These are phyloP conservation scores for Apamea crenata DNA, from an alignment of 2,888 invertebrate genomes.

Conservation along the genomic window DNA sequence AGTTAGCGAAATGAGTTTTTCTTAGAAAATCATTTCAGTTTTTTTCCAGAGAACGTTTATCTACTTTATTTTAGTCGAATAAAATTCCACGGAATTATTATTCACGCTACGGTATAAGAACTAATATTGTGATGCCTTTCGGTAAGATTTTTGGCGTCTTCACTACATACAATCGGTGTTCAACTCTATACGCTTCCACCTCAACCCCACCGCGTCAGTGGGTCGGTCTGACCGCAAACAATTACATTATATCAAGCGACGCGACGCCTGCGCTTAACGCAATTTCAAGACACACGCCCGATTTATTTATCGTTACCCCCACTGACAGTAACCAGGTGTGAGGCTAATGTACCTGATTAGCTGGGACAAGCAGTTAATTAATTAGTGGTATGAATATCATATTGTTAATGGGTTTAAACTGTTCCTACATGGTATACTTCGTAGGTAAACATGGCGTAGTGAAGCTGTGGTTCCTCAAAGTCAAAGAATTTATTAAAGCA, in stretches of 20 bases:
- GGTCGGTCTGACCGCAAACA: conserved; percentile 76
- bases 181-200: not conserved
- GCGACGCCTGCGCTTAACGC: conserved; percentile 73
- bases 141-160: not conserved
- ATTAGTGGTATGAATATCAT: conserved; percentile 3
- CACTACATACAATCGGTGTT: not conserved
- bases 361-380: conserved; percentile 12
- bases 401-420: not conserved
- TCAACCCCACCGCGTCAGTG: conserved; percentile 30
- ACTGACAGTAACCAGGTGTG: conserved; percentile 41
- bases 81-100: not conserved
- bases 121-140: no score
- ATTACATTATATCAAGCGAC: conserved; percentile 78
- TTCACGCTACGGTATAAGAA: no score
- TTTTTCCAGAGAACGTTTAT: not conserved
- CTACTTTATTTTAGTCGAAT: not conserved
- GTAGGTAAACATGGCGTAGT: not conserved
- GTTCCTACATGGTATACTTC: not conserved
- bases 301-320: conserved; percentile 71
- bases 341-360: conserved; percentile 28
- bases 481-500: no score
- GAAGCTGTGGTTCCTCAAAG: not conserved
- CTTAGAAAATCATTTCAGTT: not conserved
- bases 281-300: conserved; percentile 73
- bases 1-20: not conserved